phyloP scores from a whole-genome alignment of 1,140 invertebrate species.

The Drosophila ercepeae region DNA sequence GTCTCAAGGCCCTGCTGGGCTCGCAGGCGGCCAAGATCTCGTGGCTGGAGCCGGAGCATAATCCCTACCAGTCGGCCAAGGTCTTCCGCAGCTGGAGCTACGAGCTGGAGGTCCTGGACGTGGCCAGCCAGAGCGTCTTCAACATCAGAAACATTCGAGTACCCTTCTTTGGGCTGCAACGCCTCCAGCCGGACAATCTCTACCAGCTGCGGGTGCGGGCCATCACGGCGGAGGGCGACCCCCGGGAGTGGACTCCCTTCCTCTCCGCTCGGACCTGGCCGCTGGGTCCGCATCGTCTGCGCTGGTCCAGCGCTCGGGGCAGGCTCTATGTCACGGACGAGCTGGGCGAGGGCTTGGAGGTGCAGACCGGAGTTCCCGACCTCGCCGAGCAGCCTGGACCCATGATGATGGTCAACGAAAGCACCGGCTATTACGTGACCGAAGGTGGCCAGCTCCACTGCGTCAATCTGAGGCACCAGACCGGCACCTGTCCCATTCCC shows the following conservation, averaged over 20 bases:
- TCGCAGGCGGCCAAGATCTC: slow-evolving; percentile 89
- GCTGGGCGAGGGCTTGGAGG: slow-evolving; percentile 86
- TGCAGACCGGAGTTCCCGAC: neutral
- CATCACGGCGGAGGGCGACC: slow-evolving; percentile 86
- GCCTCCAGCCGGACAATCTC: slow-evolving; percentile 89
- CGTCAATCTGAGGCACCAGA: slow-evolving; percentile 53
- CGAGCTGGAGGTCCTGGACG: slow-evolving; percentile 89
- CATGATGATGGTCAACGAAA: slow-evolving; percentile 61
- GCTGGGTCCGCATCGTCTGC: slow-evolving; percentile 69
- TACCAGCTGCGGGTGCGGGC: slow-evolving; percentile 89
- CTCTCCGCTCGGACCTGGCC: slow-evolving; percentile 88
- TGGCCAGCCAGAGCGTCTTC: slow-evolving; percentile 82
- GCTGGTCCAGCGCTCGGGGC: slow-evolving; percentile 90
- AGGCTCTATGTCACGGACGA: slow-evolving; percentile 88
- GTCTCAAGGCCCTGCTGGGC: slow-evolving; percentile 91
- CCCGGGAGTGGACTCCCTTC: slow-evolving; percentile 92
- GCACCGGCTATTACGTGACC: slow-evolving; percentile 59
- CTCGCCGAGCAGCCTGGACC: slow-evolving; percentile 2
- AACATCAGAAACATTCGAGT: slow-evolving; percentile 86
- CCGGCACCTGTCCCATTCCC: slow-evolving; percentile 14
- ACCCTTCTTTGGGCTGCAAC: slow-evolving; percentile 87
- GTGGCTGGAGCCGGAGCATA: slow-evolving; percentile 91
- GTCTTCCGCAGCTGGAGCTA: slow-evolving; percentile 95
- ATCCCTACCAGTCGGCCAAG: slow-evolving; percentile 91
- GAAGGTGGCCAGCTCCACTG: slow-evolving; percentile 36